These are phyloP conservation scores for Paracentrotus lividus DNA, from an alignment of 53 echinoderm and acorn worm genomes.

Conservation along the genomic window DNA sequence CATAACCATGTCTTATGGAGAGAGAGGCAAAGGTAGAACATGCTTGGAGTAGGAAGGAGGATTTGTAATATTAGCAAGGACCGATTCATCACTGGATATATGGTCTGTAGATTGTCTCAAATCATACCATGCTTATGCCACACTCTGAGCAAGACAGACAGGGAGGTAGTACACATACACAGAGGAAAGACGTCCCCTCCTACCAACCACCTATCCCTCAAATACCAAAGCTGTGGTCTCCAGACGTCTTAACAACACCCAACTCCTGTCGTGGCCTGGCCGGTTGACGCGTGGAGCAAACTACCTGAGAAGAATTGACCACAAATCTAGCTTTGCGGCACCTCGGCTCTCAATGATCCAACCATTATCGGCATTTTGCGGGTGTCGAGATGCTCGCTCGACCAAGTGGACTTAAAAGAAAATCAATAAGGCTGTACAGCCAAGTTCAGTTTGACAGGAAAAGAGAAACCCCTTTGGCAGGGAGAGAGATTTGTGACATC, in stretches of 20 bases:
- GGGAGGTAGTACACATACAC: not conserved
- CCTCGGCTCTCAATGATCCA: slow-evolving; percentile 8
- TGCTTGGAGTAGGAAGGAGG: not conserved
- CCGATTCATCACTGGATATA: not conserved
- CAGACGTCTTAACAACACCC: not conserved
- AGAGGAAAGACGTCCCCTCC: not conserved
- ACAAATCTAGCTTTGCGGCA: slow-evolving; percentile 48
- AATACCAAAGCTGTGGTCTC: slow-evolving; percentile 31
- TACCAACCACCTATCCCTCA: slow-evolving; percentile 34
- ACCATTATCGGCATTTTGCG: slow-evolving; percentile 63
- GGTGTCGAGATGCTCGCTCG: slow-evolving; percentile 41
- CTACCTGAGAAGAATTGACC: slow-evolving; percentile 29
- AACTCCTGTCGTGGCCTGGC: not conserved
- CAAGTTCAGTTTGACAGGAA: slow-evolving; percentile 2
- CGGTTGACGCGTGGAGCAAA: not conserved
- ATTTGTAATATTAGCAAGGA: not conserved
- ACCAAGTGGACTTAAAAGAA: slow-evolving; percentile 37
- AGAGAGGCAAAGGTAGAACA: too few relatives aligned
- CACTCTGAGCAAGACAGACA: not conserved
- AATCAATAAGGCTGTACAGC: slow-evolving; percentile 44
- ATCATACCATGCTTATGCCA: not conserved
- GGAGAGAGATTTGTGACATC: slow-evolving; percentile 29
- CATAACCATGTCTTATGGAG: too few relatives aligned
- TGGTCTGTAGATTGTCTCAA: not conserved
- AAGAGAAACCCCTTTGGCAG: not conserved